Evolutionary conservation across 2,113 vertebrate species (phyloP).

Genomic region (Anthoscopus minutus): DNA sequence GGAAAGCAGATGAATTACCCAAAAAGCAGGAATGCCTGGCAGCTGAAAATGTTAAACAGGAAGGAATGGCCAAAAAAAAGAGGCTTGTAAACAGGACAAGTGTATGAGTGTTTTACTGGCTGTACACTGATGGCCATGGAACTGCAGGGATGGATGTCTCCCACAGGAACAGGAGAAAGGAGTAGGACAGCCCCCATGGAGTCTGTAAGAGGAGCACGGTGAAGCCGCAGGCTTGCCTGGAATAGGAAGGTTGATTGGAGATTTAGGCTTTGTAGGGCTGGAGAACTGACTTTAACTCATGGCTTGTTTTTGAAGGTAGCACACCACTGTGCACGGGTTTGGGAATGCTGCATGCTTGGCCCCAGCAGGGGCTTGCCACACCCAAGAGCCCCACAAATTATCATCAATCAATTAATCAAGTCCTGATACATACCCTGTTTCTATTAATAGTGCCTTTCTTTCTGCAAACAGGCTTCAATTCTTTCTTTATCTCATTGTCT

Average conservation of each 20-base stretch:
- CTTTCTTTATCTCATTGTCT: not conserved
- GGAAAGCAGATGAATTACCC: not conserved
- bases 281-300: not conserved
- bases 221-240: not conserved
- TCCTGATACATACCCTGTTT: not conserved
- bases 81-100: not conserved
- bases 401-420: not conserved
- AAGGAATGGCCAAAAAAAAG: not conserved
- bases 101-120: not conserved
- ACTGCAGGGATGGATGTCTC: not conserved
- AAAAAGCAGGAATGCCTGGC: not conserved
- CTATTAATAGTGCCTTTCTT: not conserved
- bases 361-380: not conserved
- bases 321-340: not conserved
- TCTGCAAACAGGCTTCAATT: not conserved
- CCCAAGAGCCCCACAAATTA: not conserved
- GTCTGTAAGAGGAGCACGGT: not conserved
- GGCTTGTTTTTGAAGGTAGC: not conserved
- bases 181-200: not conserved
- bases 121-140: not conserved
- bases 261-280: not conserved
- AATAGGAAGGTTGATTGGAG: not conserved
- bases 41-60: not conserved
- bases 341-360: not conserved
- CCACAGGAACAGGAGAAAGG: not conserved